phyloP scores from a whole-genome alignment of 2,113 vertebrate species.

The Carettochelys insculpta region DNA sequence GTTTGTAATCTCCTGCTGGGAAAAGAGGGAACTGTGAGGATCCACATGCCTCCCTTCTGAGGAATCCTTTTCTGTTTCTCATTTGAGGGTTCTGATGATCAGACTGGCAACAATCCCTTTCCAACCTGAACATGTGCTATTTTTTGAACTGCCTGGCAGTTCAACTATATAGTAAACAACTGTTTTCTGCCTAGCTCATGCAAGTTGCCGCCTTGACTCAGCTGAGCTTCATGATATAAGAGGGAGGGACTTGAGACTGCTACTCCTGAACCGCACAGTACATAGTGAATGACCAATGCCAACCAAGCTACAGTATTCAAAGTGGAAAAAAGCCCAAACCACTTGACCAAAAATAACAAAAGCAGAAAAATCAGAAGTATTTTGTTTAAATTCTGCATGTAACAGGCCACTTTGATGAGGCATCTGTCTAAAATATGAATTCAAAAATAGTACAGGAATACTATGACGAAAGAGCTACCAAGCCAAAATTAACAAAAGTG shows the following conservation, averaged over 20 bases:
- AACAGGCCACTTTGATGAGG: neutral
- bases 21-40: neutral
- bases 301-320: neutral
- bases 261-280: neutral
- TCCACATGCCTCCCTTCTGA: neutral
- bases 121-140: neutral
- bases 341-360: neutral
- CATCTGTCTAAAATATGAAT: neutral
- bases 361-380: neutral
- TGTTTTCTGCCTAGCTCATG: neutral
- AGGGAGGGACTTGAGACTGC: neutral
- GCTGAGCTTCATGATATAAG: neutral
- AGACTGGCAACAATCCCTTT: neutral
- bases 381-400: neutral
- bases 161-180: neutral
- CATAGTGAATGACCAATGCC: neutral
- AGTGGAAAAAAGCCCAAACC: neutral
- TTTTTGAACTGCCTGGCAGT: neutral
- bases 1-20: neutral
- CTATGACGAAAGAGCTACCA: neutral
- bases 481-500: neutral
- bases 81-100: neutral
- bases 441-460: neutral
- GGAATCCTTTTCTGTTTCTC: neutral
- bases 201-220: neutral